phyloP scores from a whole-genome alignment of 2,888 invertebrate species.

The Chrysolina haemoptera region DNA sequence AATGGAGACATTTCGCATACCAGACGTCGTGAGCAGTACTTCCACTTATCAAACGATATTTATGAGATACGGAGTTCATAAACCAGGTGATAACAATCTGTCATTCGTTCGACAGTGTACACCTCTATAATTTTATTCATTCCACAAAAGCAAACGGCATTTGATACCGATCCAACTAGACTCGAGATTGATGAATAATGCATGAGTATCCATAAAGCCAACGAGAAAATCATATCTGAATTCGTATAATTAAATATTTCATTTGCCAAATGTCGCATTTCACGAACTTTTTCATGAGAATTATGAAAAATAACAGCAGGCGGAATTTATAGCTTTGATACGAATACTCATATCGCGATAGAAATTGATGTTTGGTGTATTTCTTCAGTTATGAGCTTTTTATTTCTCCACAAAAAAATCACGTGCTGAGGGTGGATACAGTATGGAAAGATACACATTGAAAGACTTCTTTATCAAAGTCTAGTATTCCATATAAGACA shows the following conservation, averaged over 20 bases:
- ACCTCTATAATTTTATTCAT: constrained; percentile 32
- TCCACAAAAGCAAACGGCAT: constrained; percentile 36
- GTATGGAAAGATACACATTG: no score
- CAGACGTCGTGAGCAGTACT: background rate
- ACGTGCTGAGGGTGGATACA: no score
- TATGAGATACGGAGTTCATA: constrained; percentile 24
- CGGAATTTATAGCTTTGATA: background rate
- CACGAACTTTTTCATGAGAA: constrained; percentile 24
- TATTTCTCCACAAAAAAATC: background rate
- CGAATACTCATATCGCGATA: background rate
- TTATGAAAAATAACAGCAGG: background rate
- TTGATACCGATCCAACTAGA: constrained; percentile 30
- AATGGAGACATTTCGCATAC: constrained; percentile 3
- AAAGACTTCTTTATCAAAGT: no score
- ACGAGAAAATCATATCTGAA: constrained; percentile 31
- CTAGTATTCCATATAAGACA: no score
- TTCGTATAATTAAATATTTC: constrained; percentile 32
- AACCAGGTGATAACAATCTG: constrained; percentile 37
- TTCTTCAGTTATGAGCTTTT: background rate
- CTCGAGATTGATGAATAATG: constrained; percentile 37
- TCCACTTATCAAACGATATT: constrained; percentile 1
- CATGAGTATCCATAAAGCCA: constrained; percentile 31
- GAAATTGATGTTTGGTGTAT: background rate
- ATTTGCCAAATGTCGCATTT: constrained; percentile 30
- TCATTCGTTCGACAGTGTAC: constrained; percentile 37